Percentiles rank a stretch among this genome's conserved stretches.
phyloP scores from a whole-genome alignment of 2,888 invertebrate species.

The Aleiodes leptofemur region DNA sequence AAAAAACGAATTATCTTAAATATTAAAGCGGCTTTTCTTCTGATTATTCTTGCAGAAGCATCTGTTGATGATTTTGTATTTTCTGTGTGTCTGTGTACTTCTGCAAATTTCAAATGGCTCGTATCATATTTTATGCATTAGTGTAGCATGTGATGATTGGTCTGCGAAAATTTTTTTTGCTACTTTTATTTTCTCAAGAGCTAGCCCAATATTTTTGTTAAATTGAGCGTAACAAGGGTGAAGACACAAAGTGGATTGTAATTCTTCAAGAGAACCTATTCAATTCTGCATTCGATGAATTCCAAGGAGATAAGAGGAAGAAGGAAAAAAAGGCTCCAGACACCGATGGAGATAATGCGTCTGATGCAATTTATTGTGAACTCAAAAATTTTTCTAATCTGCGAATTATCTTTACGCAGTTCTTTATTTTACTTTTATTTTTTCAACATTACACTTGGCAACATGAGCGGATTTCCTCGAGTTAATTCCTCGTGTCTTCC shows the following conservation, averaged over 20 bases:
- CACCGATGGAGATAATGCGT: too few species aligned
- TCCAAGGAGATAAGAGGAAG: too few species aligned
- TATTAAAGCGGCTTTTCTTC: constrained; percentile 4
- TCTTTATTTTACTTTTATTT: neutral
- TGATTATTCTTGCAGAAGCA: constrained; percentile 1
- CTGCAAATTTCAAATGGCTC: constrained; percentile 8
- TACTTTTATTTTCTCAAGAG: neutral
- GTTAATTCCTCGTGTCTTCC: constrained; percentile 30
- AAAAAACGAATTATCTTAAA: neutral
- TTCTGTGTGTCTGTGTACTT: neutral
- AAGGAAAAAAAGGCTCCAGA: too few species aligned
- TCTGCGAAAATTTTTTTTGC: constrained; percentile 9
- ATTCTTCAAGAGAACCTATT: too few species aligned
- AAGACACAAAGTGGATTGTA: neutral
- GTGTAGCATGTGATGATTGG: constrained; percentile 26
- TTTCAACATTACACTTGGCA: constrained; percentile 1
- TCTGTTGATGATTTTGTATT: constrained; percentile 17
- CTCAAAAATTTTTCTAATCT: neutral
- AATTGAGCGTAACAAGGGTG: constrained; percentile 22
- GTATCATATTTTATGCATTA: constrained; percentile 14
- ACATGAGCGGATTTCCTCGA: constrained; percentile 65
- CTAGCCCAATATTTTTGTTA: constrained; percentile 14
- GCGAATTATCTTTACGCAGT: neutral
- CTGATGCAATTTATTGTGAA: too few species aligned
- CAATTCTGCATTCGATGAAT: too few species aligned